Conservation (phyloP, 2,888 invertebrate genomes). For the Metopia argyrocephala region DNA sequence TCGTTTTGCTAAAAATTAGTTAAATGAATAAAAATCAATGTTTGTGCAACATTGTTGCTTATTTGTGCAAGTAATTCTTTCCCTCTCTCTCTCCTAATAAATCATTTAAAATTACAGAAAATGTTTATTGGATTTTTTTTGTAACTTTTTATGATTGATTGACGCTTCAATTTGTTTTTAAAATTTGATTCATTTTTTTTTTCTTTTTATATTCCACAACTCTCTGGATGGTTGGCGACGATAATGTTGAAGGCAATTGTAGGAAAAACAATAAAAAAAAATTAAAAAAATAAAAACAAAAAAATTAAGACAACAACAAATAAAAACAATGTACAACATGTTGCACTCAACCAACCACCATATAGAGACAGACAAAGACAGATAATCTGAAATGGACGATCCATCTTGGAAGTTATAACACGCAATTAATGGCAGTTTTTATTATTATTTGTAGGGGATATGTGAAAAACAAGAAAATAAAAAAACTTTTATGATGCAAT, state of each 20-base stretch:
- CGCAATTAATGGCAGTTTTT: conserved; percentile 25
- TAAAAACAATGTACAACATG: conserved; percentile 24
- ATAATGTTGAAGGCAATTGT: conserved; percentile 46
- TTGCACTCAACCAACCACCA: conserved; percentile 1
- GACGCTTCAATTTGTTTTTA: conserved; percentile 52
- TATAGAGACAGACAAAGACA: background rate
- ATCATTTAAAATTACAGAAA: conserved; percentile 45
- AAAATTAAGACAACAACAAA: conserved; percentile 2
- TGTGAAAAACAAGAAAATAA: too few species aligned
- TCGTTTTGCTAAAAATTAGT: too few species aligned
- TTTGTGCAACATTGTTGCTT: conserved; percentile 40
- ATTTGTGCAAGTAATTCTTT: background rate
- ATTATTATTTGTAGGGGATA: background rate
- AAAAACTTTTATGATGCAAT: background rate
- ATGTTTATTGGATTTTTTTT: conserved; percentile 28
- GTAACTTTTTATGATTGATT: conserved; percentile 55
- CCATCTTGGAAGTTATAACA: conserved; percentile 20
- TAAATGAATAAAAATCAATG: background rate
- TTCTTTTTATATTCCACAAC: conserved; percentile 6
- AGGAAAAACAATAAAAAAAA: conserved; percentile 44
- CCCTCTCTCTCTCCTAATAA: conserved; percentile 35
- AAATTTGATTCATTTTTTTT: background rate
- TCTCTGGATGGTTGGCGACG: conserved; percentile 3
- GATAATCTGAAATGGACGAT: background rate
- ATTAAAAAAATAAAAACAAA: too few species aligned